Percentiles rank a stretch among this genome's conserved stretches.
Evolutionary conservation across 2,797 vertebrate species (phyloP).

Genomic region (Spea hammondii): DNA sequence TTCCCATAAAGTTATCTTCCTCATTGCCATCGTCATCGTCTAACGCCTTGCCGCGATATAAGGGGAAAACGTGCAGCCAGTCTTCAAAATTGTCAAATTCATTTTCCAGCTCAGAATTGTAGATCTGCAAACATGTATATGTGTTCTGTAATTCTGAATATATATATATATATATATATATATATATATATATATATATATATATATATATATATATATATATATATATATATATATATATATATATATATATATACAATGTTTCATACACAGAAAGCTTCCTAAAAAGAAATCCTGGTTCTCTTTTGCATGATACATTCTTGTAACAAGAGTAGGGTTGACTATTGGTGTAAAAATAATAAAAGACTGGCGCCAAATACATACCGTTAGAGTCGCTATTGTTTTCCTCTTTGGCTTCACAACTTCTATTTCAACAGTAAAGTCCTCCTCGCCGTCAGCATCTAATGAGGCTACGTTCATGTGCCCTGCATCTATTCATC

Average conservation of each 20-base stretch:
- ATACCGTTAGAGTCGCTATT: slow-evolving; percentile 80
- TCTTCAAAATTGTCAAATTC: slow-evolving; percentile 90
- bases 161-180: too few relatives aligned
- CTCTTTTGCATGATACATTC: too few relatives aligned
- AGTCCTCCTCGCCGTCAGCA: slow-evolving; percentile 70
- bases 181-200: too few relatives aligned
- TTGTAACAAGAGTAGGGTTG: too few relatives aligned
- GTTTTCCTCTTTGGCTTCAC: slow-evolving; percentile 73
- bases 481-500: slow-evolving; percentile 69
- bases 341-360: too few relatives aligned
- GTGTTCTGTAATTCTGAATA: too few relatives aligned
- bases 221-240: too few relatives aligned
- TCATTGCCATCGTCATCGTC: slow-evolving; percentile 81
- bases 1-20: slow-evolving; percentile 81
- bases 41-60: slow-evolving; percentile 77
- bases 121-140: slow-evolving; percentile 72
- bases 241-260: too few relatives aligned
- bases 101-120: slow-evolving; percentile 79
- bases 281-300: too few relatives aligned
- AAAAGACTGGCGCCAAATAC: neutral
- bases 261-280: too few relatives aligned
- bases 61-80: slow-evolving; percentile 82
- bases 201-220: too few relatives aligned
- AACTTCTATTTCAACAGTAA: slow-evolving; percentile 66
- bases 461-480: slow-evolving; percentile 71